Base-by-base conservation (phyloP, 1,140 invertebrate genomes). In the Papilio glaucus region DNA sequence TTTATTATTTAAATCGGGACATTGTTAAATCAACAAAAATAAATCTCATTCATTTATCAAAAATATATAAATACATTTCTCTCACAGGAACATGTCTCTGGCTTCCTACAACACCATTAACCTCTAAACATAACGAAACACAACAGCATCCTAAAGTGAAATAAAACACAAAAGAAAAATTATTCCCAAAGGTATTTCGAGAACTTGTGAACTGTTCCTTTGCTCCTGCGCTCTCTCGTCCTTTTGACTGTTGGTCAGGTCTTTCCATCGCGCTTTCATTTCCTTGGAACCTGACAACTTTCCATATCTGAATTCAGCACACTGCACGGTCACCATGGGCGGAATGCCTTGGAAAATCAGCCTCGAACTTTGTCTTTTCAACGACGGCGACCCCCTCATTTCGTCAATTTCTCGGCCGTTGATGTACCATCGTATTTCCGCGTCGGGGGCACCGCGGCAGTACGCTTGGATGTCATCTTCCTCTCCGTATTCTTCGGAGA, bases 341-440 rank as follows among this genome's bases (percentile, higher is more conserved):
- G 88, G 89, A n/a, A 87, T 72, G 18, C 90, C 90, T 0, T 81
- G 53, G 69, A 87, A 92, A 0, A 85, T 71, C 4, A 86, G 73
- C 9, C 88, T 81, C 0, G 83, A 84, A 72, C 85, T 88, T 8
- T 76, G 85, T 49, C 76, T 78, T 26, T 82, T 88, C 8, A 89
- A 84, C 0, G 77, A 76, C 4, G 74, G 38, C 1, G 82, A 85
- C 13, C 88, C 88, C 26, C 85, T 75, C 62, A 87, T 72, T 15
- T 87, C 83, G 33, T 85, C 81, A 6, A 85, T 10, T 72, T 91
- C 89, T 8, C 69, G 49, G 1, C 88, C 89, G 70, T 93, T 93
- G 21, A 93, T 76, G 71, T 91, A 93, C 91, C 91, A 93, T 0
- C 86, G 81, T n/a, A 91, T 76, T 68, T 89, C 85, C 0, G 88